phyloP scores from a whole-genome alignment of 1,140 invertebrate species.

The Saccostrea echinata region DNA sequence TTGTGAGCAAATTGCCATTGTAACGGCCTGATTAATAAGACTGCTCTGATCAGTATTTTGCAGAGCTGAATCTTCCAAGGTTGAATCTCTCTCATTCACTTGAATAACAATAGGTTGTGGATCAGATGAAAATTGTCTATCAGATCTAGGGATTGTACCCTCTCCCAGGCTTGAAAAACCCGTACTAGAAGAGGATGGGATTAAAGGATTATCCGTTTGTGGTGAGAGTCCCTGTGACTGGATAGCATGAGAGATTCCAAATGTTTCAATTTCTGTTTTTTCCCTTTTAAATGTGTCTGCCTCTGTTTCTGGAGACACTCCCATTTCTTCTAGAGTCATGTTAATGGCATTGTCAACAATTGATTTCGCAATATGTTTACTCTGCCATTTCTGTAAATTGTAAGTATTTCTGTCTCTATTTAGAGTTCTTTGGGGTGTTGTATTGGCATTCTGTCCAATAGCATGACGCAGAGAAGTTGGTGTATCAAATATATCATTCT shows the following conservation, averaged over 20 bases:
- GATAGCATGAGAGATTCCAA: conserved; percentile 85
- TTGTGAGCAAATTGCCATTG: conserved; percentile 48
- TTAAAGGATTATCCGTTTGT: conserved; percentile 6
- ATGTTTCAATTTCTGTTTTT: conserved; percentile 84
- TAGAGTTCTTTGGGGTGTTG: not conserved
- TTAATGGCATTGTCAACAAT: conserved; percentile 88
- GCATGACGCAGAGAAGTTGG: not conserved
- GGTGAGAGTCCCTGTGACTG: conserved; percentile 82
- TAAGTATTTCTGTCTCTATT: conserved; percentile 5
- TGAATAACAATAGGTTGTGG: conserved; percentile 9
- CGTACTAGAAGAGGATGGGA: not conserved
- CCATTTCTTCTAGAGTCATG: conserved; percentile 84
- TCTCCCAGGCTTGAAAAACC: conserved; percentile 4
- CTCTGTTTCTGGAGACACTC: conserved; percentile 80
- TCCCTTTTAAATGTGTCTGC: conserved; percentile 82
- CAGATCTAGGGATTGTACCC: not conserved
- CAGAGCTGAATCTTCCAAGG: not conserved
- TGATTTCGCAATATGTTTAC: conserved; percentile 85
- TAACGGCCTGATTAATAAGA: conserved; percentile 49
- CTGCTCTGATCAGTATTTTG: conserved; percentile 15
- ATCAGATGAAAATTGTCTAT: conserved; percentile 5
- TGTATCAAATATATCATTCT: conserved; percentile 17
- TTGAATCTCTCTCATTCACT: conserved; percentile 20
- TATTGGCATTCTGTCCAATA: not conserved
- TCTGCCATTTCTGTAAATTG: conserved; percentile 82